These are phyloP conservation scores for Tryphoninae sp. DNA, from an alignment of 2,888 invertebrate species.

Conservation along the genomic window DNA sequence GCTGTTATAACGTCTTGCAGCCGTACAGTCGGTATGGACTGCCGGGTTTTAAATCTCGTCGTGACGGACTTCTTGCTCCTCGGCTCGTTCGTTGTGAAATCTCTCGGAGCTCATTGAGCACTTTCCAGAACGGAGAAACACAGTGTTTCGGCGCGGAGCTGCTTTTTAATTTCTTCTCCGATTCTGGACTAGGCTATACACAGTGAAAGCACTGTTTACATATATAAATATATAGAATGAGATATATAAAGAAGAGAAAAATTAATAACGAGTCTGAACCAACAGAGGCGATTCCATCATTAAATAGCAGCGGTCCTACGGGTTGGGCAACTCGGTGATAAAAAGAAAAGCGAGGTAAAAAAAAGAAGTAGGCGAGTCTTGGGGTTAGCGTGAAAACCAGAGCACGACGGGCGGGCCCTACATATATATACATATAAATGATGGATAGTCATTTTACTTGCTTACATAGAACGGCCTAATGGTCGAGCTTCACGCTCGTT, in stretches of 20 bases:
- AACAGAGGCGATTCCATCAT: slow-evolving; percentile 31
- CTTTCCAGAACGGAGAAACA: slow-evolving; percentile 49
- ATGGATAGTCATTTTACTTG: slow-evolving; percentile 33
- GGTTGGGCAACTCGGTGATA: slow-evolving; percentile 20
- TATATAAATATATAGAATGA: slow-evolving; percentile 3
- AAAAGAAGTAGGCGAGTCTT: slow-evolving; percentile 53
- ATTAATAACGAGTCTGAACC: slow-evolving; percentile 26
- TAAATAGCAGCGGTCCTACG: slow-evolving; percentile 28
- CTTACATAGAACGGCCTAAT: slow-evolving; percentile 31
- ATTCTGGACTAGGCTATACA: slow-evolving; percentile 2
- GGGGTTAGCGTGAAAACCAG: slow-evolving; percentile 56
- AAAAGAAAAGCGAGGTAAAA: slow-evolving; percentile 7
- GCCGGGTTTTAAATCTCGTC: slow-evolving; percentile 46
- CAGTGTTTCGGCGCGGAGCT: slow-evolving; percentile 37
- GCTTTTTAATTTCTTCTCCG: slow-evolving; percentile 42
- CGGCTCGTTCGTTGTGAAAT: slow-evolving; percentile 51
- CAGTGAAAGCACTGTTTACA: slow-evolving; percentile 20
- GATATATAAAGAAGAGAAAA: slow-evolving; percentile 16
- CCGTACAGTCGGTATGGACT: slow-evolving; percentile 30
- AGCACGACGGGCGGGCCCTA: slow-evolving; percentile 54
- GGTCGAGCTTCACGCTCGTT: slow-evolving; percentile 59
- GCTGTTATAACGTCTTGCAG: slow-evolving; percentile 44
- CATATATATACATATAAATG: background rate
- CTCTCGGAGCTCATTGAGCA: slow-evolving; percentile 40
- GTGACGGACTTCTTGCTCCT: slow-evolving; percentile 23